These are phyloP conservation scores for Brachionus plicatilis DNA, from an alignment of 1,140 invertebrate genomes.

Conservation along the genomic window DNA sequence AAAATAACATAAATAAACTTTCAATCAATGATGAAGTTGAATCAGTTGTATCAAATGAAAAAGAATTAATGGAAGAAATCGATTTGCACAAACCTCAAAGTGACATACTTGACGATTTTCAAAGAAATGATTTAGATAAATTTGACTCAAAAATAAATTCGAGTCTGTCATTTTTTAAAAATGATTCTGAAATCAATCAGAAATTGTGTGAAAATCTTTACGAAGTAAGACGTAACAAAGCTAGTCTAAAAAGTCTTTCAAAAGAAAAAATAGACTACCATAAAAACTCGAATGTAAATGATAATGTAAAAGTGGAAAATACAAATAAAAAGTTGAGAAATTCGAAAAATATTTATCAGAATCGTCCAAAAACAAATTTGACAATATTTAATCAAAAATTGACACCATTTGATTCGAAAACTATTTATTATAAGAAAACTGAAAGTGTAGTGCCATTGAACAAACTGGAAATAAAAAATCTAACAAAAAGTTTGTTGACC, in stretches of 20 bases:
- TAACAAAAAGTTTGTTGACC: not conserved
- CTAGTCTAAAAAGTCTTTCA: not conserved
- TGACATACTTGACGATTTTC: not conserved
- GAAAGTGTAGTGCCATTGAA: not conserved
- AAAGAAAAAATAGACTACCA: not conserved
- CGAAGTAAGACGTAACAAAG: not conserved
- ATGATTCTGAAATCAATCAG: not conserved
- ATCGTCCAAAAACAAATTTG: not conserved
- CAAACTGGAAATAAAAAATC: not conserved
- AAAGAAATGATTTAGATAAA: not conserved
- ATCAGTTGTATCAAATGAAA: not conserved
- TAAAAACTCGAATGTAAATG: not conserved
- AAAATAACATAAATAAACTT: not conserved
- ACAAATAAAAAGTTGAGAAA: not conserved
- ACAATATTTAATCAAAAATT: not conserved
- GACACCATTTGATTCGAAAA: not conserved
- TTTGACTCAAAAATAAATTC: not conserved
- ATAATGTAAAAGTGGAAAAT: not conserved
- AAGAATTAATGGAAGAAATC: not conserved
- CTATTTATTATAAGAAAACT: not conserved
- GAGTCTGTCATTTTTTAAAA: not conserved
- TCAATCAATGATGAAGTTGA: not conserved
- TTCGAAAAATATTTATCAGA: not conserved
- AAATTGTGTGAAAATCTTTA: not conserved
- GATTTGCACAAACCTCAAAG: not conserved